Percentiles rank a stretch among this genome's conserved stretches.
phyloP scores from a whole-genome alignment of 2,888 invertebrate genomes.

The Taphrorychus bicolor region DNA sequence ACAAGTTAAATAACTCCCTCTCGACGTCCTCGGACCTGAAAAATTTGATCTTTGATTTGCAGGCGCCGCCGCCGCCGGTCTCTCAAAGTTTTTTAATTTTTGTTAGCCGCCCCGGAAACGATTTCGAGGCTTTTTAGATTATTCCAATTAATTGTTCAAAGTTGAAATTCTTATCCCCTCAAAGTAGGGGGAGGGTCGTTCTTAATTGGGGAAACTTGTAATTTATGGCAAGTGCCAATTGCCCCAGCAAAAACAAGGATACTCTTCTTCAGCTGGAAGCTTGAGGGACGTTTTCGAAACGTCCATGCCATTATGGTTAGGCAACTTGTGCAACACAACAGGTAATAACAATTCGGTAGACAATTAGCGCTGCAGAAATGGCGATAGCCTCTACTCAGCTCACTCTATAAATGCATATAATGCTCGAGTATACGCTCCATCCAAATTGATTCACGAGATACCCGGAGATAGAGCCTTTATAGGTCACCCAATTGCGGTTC shows the following conservation, averaged over 20 bases:
- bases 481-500: too few relatives aligned
- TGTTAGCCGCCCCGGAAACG: constrained; percentile 12
- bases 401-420: constrained; percentile 16
- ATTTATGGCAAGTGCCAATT: constrained; percentile 5
- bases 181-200: not conserved
- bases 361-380: constrained; percentile 26
- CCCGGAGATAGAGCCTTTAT: too few relatives aligned
- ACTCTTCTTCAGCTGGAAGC: too few relatives aligned
- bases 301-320: constrained; percentile 20
- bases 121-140: constrained; percentile 23
- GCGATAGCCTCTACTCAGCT: constrained; percentile 8
- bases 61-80: constrained; percentile 10
- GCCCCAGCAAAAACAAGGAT: too few relatives aligned
- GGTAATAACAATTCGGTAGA: constrained; percentile 24
- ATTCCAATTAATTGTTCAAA: constrained; percentile 31
- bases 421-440: too few relatives aligned
- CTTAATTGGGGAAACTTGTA: constrained; percentile 12
- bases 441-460: too few relatives aligned
- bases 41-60: constrained; percentile 28
- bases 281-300: too few relatives aligned
- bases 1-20: constrained; percentile 21
- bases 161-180: constrained; percentile 18
- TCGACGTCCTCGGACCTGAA: constrained; percentile 14
- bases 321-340: constrained; percentile 17
- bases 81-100: constrained; percentile 29